Base-by-base conservation (phyloP, 2,888 invertebrate species). In the Tetranychus truncatus region DNA sequence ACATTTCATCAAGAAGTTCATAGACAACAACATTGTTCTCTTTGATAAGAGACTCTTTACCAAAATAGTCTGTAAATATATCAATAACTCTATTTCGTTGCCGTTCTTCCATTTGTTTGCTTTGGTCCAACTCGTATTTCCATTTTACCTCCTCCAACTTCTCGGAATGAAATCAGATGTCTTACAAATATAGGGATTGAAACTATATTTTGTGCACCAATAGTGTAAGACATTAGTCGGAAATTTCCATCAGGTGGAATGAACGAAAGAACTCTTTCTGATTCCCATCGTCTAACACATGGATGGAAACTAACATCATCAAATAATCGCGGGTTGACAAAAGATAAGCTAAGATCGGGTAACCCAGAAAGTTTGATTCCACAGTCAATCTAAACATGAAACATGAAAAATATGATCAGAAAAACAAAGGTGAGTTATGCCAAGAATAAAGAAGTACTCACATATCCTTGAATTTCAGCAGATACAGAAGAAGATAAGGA, bases 221-320 rank as follows among this genome's bases (percentile, higher is more conserved):
- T 95, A 83, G 97, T 97, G 82, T 99, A 99, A 0, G 97, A 96
- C 87, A 99, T 91, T 77, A 99, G 85, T 45, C 97, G 88, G 82
- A 99, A 99, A 83, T 93, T 96, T 46, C 99, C 99, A 85, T 99
- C 99, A 0, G 99, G 99, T 9, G 99, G 99, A 79, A 99, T 94
- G 82, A 99, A 99, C 0, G 96, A 96, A 20, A 99, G 85, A 80
- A 99, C 89, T 80, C 92, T 87, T 84, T 99, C 97, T 65, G 91
- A 85, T 84, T 99, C 99, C 99, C 99, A 99, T 81, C 96, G 86
- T 84, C 96, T 87, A 1, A 99, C 95, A 84, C 99, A 99, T 0
- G 97, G 99, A 85, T 99, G 99, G 83, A 99, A 99, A 80, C 96
- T 96, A 75, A 97, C 95, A 84, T 99, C 97, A 82, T 99, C 99